Percentiles rank a stretch among this genome's conserved stretches.
Conservation (phyloP, 2,888 invertebrate genomes). For the Drosophila demipolita region DNA sequence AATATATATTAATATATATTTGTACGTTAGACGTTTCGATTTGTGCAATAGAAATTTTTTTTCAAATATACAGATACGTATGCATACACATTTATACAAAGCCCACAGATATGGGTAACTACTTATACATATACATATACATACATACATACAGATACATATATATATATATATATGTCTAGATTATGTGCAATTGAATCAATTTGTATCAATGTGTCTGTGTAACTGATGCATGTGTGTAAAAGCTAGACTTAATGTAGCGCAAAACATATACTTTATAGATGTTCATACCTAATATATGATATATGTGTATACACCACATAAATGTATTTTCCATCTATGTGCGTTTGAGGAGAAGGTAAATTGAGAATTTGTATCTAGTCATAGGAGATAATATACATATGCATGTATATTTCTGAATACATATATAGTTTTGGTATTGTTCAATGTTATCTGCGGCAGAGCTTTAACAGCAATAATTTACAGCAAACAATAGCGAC, state of each 20-base stretch:
- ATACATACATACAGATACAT: slow-evolving; percentile 1
- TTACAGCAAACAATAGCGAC: slow-evolving; percentile 17
- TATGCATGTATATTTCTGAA: slow-evolving; percentile 14
- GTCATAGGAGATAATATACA: slow-evolving; percentile 56
- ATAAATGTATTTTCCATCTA: slow-evolving; percentile 11
- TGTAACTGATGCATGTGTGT: slow-evolving; percentile 22
- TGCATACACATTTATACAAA: slow-evolving; percentile 10
- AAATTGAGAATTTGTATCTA: slow-evolving; percentile 59
- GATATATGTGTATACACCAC: not conserved
- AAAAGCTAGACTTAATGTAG: slow-evolving; percentile 4
- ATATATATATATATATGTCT: slow-evolving; percentile 4
- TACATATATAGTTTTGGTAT: slow-evolving; percentile 17
- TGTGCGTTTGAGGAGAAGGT: slow-evolving; percentile 11
- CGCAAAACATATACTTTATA: slow-evolving; percentile 7
- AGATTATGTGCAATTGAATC: slow-evolving; percentile 6
- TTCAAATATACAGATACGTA: slow-evolving; percentile 5
- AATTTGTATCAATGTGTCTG: slow-evolving; percentile 1
- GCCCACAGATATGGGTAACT: not conserved
- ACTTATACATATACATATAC: not conserved
- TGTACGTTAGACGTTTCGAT: slow-evolving; percentile 26
- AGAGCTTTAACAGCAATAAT: slow-evolving; percentile 23
- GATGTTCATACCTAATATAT: slow-evolving; percentile 4
- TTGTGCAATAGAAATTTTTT: slow-evolving; percentile 48
- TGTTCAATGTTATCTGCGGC: slow-evolving; percentile 21
- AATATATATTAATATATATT: slow-evolving; percentile 15